Evolutionary conservation across 2,888 invertebrate genomes (phyloP).

Genomic region (Pollenia amentaria): DNA sequence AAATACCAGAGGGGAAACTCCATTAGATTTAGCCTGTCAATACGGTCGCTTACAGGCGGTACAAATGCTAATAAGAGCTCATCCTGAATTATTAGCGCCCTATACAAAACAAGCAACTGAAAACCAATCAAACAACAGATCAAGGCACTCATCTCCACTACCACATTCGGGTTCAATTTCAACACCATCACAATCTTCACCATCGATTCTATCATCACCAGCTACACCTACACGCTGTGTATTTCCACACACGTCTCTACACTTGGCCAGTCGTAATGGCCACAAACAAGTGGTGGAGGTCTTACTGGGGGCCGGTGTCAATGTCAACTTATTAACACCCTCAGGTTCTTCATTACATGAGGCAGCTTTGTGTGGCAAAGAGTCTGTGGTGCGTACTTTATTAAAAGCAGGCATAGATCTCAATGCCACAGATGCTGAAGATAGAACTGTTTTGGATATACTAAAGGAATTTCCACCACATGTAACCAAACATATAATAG

Average conservation of each 20-base stretch:
- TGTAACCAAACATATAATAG: conserved; percentile 93
- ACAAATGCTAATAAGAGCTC: conserved; percentile 92
- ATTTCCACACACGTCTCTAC: conserved; percentile 92
- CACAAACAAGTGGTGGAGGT: conserved; percentile 94
- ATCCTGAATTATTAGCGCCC: conserved; percentile 92
- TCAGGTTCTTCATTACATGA: conserved; percentile 97
- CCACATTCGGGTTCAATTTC: conserved; percentile 82
- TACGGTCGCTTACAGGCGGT: conserved; percentile 94
- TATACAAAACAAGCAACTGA: conserved; percentile 85
- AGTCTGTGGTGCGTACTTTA: conserved; percentile 93
- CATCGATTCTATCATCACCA: conserved; percentile 77
- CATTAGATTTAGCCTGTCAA: conserved; percentile 97
- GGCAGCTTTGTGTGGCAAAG: conserved; percentile 95
- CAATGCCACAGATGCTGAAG: conserved; percentile 90
- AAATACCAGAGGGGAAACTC: conserved; percentile 95
- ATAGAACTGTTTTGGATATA: conserved; percentile 94
- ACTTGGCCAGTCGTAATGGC: conserved; percentile 96
- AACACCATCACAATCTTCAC: conserved; percentile 78
- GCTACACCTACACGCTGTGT: conserved; percentile 79
- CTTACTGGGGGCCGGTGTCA: conserved; percentile 92
- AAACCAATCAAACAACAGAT: conserved; percentile 55
- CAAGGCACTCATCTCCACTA: conserved; percentile 75
- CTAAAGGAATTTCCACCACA: conserved; percentile 95
- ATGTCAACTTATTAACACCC: conserved; percentile 93
- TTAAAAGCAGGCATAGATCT: conserved; percentile 93